phyloP scores from a whole-genome alignment of 2,113 vertebrate species.

The Toxostoma redivivum region DNA sequence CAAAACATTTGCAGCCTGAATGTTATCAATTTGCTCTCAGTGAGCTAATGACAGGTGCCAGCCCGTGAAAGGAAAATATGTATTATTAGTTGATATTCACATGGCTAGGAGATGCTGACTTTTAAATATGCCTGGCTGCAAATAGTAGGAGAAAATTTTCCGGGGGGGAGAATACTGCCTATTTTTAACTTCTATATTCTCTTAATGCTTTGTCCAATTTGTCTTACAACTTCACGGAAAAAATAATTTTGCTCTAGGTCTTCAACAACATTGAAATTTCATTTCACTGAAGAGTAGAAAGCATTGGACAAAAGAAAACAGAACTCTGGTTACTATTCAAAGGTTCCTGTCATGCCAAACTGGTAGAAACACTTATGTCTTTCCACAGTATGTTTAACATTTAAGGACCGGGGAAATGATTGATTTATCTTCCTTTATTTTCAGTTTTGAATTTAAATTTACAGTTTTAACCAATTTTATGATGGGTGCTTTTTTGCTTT shows the following conservation, averaged over 20 bases:
- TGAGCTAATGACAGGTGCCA: neutral
- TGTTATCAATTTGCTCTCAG: neutral
- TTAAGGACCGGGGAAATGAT: neutral
- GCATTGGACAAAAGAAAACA: neutral
- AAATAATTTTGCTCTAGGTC: neutral
- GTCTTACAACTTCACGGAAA: neutral
- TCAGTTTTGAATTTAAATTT: neutral
- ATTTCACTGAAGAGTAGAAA: neutral
- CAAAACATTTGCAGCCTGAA: neutral
- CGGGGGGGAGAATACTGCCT: neutral
- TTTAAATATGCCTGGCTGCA: neutral
- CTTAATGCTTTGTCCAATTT: neutral
- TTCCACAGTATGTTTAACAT: neutral
- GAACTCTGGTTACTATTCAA: neutral
- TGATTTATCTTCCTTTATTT: neutral
- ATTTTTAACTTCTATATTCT: neutral
- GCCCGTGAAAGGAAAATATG: neutral
- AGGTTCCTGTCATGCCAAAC: neutral
- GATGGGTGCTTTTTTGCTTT: neutral
- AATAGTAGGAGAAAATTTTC: neutral
- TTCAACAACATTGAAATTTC: neutral
- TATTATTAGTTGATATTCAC: neutral
- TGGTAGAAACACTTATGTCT: neutral
- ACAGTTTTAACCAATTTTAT: neutral
- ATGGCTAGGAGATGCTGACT: neutral